These are phyloP conservation scores for Julus scandinavius DNA, from an alignment of 2,888 invertebrate species.

Conservation along the genomic window DNA sequence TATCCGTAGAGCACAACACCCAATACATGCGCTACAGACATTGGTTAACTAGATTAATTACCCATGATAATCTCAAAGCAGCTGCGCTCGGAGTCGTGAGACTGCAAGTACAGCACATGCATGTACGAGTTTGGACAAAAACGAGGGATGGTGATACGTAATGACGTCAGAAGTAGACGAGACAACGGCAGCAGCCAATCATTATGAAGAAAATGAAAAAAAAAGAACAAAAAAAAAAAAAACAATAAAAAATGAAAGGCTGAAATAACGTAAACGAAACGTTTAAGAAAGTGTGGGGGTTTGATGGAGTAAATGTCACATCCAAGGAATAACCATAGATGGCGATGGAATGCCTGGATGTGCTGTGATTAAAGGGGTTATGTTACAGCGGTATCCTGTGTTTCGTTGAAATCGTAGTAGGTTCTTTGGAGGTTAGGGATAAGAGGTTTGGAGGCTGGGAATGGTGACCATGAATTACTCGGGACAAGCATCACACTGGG, in stretches of 20 bases:
- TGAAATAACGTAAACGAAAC: not conserved
- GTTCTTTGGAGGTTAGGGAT: not conserved
- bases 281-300: not conserved
- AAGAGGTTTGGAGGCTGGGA: not conserved
- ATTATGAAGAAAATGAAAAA: conserved; percentile 34
- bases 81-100: conserved; percentile 56
- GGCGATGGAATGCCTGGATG: not conserved
- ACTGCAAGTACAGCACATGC: not conserved
- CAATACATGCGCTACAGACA: conserved; percentile 6
- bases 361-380: not conserved
- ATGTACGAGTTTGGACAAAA: conserved; percentile 47
- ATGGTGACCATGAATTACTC: not conserved
- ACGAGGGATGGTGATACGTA: conserved; percentile 22
- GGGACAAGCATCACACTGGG: conserved; percentile 30
- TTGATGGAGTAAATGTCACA: not conserved
- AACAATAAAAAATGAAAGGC: conserved; percentile 33
- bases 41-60: conserved; percentile 53
- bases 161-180: conserved; percentile 46
- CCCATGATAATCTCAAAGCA: conserved; percentile 58
- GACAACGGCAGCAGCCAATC: conserved; percentile 17
- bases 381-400: conserved; percentile 5
- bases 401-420: not conserved
- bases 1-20: not conserved
- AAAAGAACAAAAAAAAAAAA: conserved; percentile 27
- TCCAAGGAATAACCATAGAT: not conserved